Conservation (phyloP, 2,888 invertebrate species). For the Dynastes hyllus region DNA sequence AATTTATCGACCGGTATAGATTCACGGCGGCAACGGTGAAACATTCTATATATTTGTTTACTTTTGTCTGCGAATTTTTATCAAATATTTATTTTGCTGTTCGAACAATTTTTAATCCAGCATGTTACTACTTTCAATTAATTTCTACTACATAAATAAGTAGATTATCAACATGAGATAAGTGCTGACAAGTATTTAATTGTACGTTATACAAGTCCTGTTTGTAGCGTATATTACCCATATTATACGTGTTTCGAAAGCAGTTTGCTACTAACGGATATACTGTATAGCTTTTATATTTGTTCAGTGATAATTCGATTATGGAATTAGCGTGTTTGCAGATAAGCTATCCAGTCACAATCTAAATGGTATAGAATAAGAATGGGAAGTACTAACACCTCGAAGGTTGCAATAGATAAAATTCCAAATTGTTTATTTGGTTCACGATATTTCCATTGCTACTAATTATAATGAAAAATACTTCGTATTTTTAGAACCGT, state of each 20-base stretch:
- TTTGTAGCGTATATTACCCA: neutral
- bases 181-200: neutral
- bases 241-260: conserved; percentile 13
- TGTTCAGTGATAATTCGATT: neutral
- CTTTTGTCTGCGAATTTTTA: neutral
- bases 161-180: conserved; percentile 5
- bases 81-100: neutral
- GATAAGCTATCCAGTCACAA: neutral
- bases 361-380: too few species aligned
- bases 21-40: too few species aligned
- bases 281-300: conserved; percentile 3
- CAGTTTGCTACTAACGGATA: neutral
- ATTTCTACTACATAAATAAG: neutral
- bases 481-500: neutral
- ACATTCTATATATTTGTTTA: neutral
- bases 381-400: too few species aligned
- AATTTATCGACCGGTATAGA: too few species aligned
- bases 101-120: neutral
- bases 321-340: neutral
- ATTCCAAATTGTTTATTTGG: too few species aligned
- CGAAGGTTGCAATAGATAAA: too few species aligned
- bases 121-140: neutral
- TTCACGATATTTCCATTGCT: too few species aligned
- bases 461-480: too few species aligned
- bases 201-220: neutral